Conservation (phyloP, 2,113 vertebrate species). For the Dicentrarchus labrax region DNA sequence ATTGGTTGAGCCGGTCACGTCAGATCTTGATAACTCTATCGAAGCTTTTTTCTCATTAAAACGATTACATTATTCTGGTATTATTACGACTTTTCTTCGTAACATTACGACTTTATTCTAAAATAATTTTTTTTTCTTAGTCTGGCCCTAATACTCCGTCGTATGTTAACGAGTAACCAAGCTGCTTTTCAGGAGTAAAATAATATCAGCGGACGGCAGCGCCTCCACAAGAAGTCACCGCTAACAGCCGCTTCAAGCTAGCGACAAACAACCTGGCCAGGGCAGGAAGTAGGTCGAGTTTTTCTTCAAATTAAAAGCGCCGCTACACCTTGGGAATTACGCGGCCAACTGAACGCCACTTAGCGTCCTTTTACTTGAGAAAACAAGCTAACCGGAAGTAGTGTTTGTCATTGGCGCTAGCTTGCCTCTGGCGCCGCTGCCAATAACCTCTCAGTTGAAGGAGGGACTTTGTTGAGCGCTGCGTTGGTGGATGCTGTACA, state of each 20-base stretch:
- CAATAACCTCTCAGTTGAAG: constrained; percentile 74
- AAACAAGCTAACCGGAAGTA: neutral
- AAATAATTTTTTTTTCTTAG: no score
- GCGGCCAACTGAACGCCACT: rapidly evolving
- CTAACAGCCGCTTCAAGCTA: neutral
- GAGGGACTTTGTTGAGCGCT: constrained; percentile 77
- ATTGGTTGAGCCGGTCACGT: no score
- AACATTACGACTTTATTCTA: no score
- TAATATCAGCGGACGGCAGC: constrained; percentile 30
- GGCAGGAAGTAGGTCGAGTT: neutral
- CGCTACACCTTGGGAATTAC: rapidly evolving
- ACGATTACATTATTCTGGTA: no score
- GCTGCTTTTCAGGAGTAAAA: neutral
- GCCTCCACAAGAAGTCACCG: constrained; percentile 30
- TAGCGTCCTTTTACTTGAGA: neutral
- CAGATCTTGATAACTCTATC: no score
- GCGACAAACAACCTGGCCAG: neutral
- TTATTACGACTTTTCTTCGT: no score
- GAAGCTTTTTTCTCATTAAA: no score
- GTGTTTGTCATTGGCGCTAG: rapidly evolving
- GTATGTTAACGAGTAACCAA: neutral
- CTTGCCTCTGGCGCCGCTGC: constrained; percentile 38
- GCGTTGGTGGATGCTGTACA: constrained; percentile 72
- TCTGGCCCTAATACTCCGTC: no score
- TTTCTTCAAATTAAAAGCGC: constrained; percentile 38